These are phyloP conservation scores for Melanostoma mellinum DNA, from an alignment of 2,888 invertebrate species.

Conservation along the genomic window DNA sequence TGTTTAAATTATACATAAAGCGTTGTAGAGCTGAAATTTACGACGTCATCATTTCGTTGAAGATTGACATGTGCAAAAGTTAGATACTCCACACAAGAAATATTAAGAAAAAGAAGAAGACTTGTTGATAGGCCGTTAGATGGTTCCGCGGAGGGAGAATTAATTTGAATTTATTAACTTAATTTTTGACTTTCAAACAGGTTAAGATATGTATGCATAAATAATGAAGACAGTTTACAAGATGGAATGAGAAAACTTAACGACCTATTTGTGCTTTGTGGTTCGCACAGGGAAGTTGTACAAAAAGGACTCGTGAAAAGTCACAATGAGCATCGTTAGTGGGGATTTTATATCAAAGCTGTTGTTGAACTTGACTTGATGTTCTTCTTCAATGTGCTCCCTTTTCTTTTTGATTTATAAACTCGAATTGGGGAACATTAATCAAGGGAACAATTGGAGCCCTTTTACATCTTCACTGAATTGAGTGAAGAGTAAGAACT, in stretches of 20 bases:
- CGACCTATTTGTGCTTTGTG: slow-evolving; percentile 10
- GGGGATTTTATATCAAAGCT: too few species aligned
- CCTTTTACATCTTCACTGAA: too few species aligned
- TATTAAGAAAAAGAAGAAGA: not conserved
- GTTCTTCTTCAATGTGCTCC: too few species aligned
- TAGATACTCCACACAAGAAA: too few species aligned
- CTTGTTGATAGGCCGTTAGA: slow-evolving; percentile 17
- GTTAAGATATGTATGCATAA: slow-evolving; percentile 12
- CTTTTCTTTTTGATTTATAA: too few species aligned
- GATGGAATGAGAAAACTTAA: slow-evolving; percentile 1
- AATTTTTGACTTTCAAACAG: slow-evolving; percentile 7
- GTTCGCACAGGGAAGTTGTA: not conserved
- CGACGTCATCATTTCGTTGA: not conserved
- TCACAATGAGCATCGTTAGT: not conserved
- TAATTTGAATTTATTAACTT: slow-evolving; percentile 30
- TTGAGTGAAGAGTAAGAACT: too few species aligned
- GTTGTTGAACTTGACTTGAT: too few species aligned
- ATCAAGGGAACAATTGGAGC: too few species aligned
- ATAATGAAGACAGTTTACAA: slow-evolving; percentile 21
- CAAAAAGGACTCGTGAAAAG: not conserved
- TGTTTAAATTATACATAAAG: slow-evolving; percentile 1
- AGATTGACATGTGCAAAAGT: not conserved
- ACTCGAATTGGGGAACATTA: too few species aligned
- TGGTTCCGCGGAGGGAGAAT: slow-evolving; percentile 15
- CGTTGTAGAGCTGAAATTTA: not conserved